A percentile compares a stretch with the other conserved stretches of the same genome.
Conservation (phyloP, 2,113 vertebrate species). For the Stercorarius parasiticus region DNA sequence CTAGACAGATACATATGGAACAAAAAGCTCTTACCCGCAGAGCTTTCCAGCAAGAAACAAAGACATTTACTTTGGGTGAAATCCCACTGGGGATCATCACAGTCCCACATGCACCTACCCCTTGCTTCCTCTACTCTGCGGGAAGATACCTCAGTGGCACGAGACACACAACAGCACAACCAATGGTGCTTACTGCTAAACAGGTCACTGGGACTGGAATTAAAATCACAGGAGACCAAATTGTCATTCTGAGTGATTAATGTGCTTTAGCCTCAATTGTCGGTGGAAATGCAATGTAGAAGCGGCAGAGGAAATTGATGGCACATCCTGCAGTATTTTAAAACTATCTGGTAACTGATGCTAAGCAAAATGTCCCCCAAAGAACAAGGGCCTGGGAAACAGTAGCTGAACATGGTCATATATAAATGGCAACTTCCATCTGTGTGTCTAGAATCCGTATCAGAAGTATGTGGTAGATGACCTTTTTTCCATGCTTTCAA, state of each 20-base stretch:
- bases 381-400: neutral
- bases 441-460: neutral
- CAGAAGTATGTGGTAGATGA: neutral
- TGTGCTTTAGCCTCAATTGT: neutral
- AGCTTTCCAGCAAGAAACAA: neutral
- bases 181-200: neutral
- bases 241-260: neutral
- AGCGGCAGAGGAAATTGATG: neutral
- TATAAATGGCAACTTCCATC: neutral
- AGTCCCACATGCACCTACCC: neutral
- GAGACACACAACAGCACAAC: neutral
- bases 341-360: neutral
- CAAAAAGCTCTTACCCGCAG: neutral
- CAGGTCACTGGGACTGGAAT: neutral
- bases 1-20: neutral
- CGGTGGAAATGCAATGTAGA: neutral
- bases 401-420: neutral
- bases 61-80: neutral
- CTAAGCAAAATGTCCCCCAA: neutral
- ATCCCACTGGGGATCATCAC: neutral
- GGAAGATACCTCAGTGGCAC: neutral
- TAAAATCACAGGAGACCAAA: neutral
- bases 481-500: neutral
- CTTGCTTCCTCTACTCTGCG: neutral
- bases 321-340: neutral